phyloP scores from a whole-genome alignment of 2,888 invertebrate genomes.

The Leucophora obtusa region DNA sequence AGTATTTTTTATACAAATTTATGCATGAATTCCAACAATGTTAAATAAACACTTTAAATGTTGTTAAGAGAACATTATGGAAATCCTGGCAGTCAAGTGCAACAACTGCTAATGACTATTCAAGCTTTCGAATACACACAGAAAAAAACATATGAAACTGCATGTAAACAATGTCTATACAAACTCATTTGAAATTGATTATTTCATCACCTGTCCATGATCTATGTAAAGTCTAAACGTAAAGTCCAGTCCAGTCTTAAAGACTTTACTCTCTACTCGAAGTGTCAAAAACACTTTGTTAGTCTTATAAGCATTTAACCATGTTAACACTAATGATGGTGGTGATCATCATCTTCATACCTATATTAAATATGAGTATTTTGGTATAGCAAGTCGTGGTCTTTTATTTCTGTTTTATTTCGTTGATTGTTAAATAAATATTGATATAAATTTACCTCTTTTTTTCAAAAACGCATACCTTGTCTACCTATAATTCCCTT shows the following conservation, averaged over 20 bases:
- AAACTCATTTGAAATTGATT: conserved; percentile 44
- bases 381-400: not conserved
- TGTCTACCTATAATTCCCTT: conserved; percentile 23
- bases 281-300: conserved; percentile 24
- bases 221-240: not conserved
- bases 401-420: conserved; percentile 21
- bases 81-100: conserved; percentile 22
- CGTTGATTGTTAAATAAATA: conserved; percentile 58
- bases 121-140: not conserved
- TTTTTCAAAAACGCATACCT: conserved; percentile 5
- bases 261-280: not conserved
- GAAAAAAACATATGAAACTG: not conserved
- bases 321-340: conserved; percentile 40
- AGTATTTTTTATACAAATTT: conserved; percentile 45
- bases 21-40: conserved; percentile 45
- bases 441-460: conserved; percentile 52
- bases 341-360: not conserved
- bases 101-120: not conserved
- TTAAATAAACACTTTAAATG: conserved; percentile 54
- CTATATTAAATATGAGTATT: not conserved
- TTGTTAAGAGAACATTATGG: conserved; percentile 58
- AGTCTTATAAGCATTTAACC: conserved; percentile 5
- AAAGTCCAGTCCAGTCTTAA: conserved; percentile 5
- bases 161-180: not conserved
- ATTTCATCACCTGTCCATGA: conserved; percentile 53